These are phyloP conservation scores for Notolepis coatsorum DNA, from an alignment of 2,797 vertebrate species.

Conservation along the genomic window DNA sequence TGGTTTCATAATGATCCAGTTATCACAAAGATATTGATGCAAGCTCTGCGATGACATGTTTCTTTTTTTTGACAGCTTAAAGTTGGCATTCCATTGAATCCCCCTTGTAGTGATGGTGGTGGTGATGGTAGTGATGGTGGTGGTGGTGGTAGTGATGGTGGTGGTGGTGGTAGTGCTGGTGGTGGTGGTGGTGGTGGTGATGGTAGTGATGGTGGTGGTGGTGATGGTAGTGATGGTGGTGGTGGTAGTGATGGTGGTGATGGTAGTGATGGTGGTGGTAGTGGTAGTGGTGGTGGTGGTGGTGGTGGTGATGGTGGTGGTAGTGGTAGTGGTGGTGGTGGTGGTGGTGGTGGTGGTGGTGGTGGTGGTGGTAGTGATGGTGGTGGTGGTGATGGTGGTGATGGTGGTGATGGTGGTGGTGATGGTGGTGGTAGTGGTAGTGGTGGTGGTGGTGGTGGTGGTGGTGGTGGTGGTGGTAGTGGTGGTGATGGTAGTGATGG, in stretches of 20 bases:
- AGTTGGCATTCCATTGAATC: too few relatives aligned
- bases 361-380: slow-evolving; percentile 52
- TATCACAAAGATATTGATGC: slow-evolving; percentile 53
- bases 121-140: slow-evolving; percentile 48
- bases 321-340: slow-evolving; percentile 52
- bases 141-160: slow-evolving; percentile 56
- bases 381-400: slow-evolving; percentile 55
- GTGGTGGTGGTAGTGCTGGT: too few relatives aligned
- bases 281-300: slow-evolving; percentile 56
- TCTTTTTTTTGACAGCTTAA: slow-evolving; percentile 40
- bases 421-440: slow-evolving; percentile 57
- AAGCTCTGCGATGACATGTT: slow-evolving; percentile 56
- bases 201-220: slow-evolving; percentile 46
- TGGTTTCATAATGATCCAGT: slow-evolving; percentile 39
- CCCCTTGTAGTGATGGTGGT: slow-evolving; percentile 57
- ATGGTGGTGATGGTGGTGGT: slow-evolving; percentile 48
- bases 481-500: slow-evolving; percentile 48
- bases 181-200: slow-evolving; percentile 56
- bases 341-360: slow-evolving; percentile 51
- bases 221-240: slow-evolving; percentile 56
- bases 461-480: slow-evolving; percentile 56
- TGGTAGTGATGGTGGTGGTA: slow-evolving; percentile 46
- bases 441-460: slow-evolving; percentile 43
- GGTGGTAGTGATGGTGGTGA: slow-evolving; percentile 55
- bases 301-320: slow-evolving; percentile 51